Percentiles rank a stretch among this genome's conserved stretches.
Conservation (phyloP, 2,888 invertebrate species). For the Proisotoma minuta region DNA sequence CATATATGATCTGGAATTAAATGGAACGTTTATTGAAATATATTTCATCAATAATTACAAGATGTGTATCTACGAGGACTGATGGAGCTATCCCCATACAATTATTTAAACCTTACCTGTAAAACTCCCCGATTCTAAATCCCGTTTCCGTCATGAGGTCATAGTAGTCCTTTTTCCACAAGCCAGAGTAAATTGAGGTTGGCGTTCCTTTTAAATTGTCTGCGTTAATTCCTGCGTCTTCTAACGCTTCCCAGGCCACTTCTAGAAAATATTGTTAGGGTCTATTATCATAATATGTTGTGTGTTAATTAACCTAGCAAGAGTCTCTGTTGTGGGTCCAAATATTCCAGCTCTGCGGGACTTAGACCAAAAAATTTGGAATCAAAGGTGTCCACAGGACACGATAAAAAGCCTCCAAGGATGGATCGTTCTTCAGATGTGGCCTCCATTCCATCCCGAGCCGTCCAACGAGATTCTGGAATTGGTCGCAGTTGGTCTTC, state of each 20-base stretch:
- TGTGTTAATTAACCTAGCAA: no score
- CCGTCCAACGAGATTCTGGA: not conserved
- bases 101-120: no score
- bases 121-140: no score
- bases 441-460: not conserved
- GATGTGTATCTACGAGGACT: no score
- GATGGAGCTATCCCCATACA: no score
- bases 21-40: no score
- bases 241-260: no score
- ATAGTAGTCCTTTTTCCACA: conserved; percentile 5
- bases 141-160: not conserved
- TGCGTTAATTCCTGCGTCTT: conserved; percentile 68
- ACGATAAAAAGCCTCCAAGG: not conserved
- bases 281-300: no score
- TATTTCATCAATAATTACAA: no score
- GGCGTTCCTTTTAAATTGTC: conserved; percentile 52
- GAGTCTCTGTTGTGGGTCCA: not conserved
- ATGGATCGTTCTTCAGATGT: not conserved
- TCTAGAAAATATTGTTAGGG: no score
- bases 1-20: no score
- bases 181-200: conserved; percentile 53
- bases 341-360: not conserved
- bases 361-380: not conserved
- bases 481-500: not conserved
- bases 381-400: conserved; percentile 2